Percentiles rank a stretch among this genome's conserved stretches.
phyloP scores from a whole-genome alignment of 2,113 vertebrate species.

The Aplodontia rufa region DNA sequence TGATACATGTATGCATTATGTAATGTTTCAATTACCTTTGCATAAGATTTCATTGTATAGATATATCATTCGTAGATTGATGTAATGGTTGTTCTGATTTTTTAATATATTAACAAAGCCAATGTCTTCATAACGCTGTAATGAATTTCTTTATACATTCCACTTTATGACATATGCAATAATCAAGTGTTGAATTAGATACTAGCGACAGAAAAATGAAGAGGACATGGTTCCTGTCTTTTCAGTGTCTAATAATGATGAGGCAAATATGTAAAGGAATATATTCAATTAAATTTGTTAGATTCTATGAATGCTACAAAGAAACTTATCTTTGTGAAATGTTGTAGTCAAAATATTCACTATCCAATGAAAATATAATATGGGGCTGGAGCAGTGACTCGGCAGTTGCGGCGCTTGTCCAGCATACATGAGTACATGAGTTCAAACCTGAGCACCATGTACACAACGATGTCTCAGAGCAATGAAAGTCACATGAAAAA shows the following conservation, averaged over 20 bases:
- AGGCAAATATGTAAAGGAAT: not conserved
- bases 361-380: conserved; percentile 26
- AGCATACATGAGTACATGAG: too few species aligned
- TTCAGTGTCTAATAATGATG: not conserved
- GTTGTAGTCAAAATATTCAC: not conserved
- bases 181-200: not conserved
- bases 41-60: not conserved
- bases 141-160: not conserved
- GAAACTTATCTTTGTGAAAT: conserved; percentile 11
- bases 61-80: not conserved
- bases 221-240: not conserved
- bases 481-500: too few species aligned
- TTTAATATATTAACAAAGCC: not conserved
- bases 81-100: not conserved
- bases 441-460: too few species aligned
- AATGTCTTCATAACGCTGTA: not conserved
- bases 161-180: not conserved
- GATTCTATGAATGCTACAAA: not conserved
- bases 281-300: not conserved
- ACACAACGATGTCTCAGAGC: too few species aligned
- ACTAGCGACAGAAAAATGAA: conserved; percentile 2
- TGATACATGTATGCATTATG: not conserved
- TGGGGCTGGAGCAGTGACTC: too few species aligned
- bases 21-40: not conserved
- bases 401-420: too few species aligned